Conservation (phyloP, 2,113 vertebrate genomes). For the Columbina picui region DNA sequence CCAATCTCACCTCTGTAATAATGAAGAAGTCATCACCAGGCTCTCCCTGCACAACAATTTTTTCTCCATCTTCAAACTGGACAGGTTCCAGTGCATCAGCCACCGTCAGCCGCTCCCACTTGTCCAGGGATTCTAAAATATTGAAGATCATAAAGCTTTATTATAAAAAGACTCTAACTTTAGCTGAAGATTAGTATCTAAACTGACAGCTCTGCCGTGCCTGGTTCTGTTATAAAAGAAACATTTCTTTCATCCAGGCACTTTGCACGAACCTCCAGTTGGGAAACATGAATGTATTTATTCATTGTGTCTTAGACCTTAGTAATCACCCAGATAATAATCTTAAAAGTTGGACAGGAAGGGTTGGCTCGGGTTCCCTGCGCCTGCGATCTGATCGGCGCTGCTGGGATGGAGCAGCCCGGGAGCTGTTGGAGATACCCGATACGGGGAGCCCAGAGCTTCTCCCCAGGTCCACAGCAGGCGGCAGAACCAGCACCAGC, state of each 20-base stretch:
- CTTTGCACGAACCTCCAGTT: slow-evolving; percentile 36
- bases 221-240: slow-evolving; percentile 51
- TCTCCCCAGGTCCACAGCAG: neutral
- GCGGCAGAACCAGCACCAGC: neutral
- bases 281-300: slow-evolving; percentile 43
- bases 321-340: slow-evolving; percentile 32
- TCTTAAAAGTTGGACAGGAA: slow-evolving; percentile 37
- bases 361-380: neutral
- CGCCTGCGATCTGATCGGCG: rapidly evolving
- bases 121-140: slow-evolving; percentile 91
- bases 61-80: slow-evolving; percentile 96
- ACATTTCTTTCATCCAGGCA: slow-evolving; percentile 51
- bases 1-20: slow-evolving; percentile 90
- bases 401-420: neutral
- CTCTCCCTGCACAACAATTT: slow-evolving; percentile 95
- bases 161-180: slow-evolving; percentile 35
- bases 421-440: neutral
- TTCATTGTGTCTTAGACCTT: slow-evolving; percentile 18
- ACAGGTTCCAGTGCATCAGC: slow-evolving; percentile 94
- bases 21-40: slow-evolving; percentile 97
- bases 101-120: slow-evolving; percentile 96
- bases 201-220: slow-evolving; percentile 29
- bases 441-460: rapidly evolving
- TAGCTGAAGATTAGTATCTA: neutral
- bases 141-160: slow-evolving; percentile 19